Conservation (phyloP, 2,113 vertebrate species). For the Psittacula cyanocephala region DNA sequence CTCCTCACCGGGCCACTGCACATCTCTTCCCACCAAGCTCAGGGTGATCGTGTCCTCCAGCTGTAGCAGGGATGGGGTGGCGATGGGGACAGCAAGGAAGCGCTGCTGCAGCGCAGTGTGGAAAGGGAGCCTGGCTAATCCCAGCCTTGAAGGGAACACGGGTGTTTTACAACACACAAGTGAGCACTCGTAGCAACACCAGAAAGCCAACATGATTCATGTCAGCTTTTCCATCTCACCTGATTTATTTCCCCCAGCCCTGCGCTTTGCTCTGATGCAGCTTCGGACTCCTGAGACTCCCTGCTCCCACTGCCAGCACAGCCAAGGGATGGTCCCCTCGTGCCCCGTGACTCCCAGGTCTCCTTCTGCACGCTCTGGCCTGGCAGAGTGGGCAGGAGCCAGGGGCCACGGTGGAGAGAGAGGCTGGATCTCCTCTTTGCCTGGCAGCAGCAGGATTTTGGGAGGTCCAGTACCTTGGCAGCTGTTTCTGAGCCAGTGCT, state of each 20-base stretch:
- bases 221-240: not conserved
- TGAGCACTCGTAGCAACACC: not conserved
- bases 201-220: not conserved
- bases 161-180: not conserved
- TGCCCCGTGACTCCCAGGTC: not conserved
- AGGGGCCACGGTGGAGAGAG: not conserved
- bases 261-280: not conserved
- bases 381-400: too few species aligned
- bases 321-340: fast-evolving
- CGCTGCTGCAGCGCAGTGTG: fast-evolving
- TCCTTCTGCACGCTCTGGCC: not conserved
- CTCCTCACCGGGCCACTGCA: not conserved
- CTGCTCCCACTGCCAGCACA: fast-evolving
- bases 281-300: fast-evolving
- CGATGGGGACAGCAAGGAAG: not conserved
- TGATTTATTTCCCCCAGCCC: not conserved
- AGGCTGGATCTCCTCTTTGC: not conserved
- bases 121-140: not conserved
- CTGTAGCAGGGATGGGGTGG: not conserved
- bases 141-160: not conserved
- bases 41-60: not conserved
- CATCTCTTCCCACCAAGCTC: not conserved
- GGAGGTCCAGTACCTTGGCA: constrained; percentile 15
- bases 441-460: constrained; percentile 34
- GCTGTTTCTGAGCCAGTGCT: constrained; percentile 37